These are phyloP conservation scores for Dicrostonyx torquatus DNA, from an alignment of 2,797 vertebrate genomes.

Conservation along the genomic window DNA sequence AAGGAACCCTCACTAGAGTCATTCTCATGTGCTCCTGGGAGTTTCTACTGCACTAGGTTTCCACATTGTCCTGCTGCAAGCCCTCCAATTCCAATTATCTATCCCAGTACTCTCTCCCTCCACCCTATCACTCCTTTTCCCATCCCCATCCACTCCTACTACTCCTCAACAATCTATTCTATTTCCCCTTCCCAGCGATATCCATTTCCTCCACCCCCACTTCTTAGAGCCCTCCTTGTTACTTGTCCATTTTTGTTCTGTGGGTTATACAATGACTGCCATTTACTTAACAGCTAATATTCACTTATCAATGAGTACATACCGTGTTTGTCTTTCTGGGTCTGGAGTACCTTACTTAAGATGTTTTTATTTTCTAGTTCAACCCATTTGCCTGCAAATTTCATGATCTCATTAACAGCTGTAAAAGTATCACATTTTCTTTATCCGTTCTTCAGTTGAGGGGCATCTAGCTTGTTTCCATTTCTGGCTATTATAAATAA, in stretches of 20 bases:
- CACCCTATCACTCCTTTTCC: background rate
- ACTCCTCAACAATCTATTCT: background rate
- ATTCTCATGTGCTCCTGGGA: background rate
- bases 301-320: background rate
- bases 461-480: too few relatives aligned
- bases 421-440: too few relatives aligned
- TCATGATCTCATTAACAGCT: too few relatives aligned
- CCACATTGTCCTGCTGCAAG: background rate
- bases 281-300: background rate
- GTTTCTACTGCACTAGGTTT: background rate
- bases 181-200: background rate
- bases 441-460: too few relatives aligned
- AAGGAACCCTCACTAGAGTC: background rate
- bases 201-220: background rate
- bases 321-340: background rate
- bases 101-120: background rate
- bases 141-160: background rate
- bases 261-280: background rate
- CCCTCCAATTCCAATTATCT: background rate
- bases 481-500: too few relatives aligned
- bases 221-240: background rate
- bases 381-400: too few relatives aligned
- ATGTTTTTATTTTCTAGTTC: too few relatives aligned
- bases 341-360: too few relatives aligned
- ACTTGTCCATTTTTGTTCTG: background rate